Base-by-base conservation (phyloP, 92 coral and sea anemone genomes). In the Porites divaricata region DNA sequence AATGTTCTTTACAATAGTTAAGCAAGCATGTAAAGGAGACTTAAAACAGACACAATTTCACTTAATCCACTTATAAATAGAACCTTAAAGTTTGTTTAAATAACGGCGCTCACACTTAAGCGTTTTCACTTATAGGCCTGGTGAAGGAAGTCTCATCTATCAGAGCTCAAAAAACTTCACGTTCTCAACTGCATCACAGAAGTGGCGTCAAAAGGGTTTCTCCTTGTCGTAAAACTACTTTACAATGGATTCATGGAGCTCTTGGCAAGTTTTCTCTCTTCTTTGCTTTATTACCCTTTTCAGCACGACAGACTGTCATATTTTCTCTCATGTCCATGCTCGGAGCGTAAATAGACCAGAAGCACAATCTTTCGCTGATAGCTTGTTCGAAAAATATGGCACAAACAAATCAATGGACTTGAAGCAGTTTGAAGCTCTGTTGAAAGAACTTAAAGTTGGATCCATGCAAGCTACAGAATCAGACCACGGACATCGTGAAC, bases 361-460 rank as follows among this genome's bases (percentile, higher is more conserved):
- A 1, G 85, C 95, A 4, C 70, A 73, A 28, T 79, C 83, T 58
- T 94, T 94, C 80, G 74, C 76, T 59, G 85, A 94, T 41, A 65
- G 76, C 57, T 57, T 94, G 75, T 94, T 94, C 75, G 74, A 77
- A 16, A 88, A 85, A n/a, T 94, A 91, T 79, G 98, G 98, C 35
- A 67, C 20, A n/a, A 92, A 89, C 74, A 94, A 89, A 21, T 81
- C 95, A 9, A 79, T 94, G 85, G 86, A 74, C 52, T 48, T 80
- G 24, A 65, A 57, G 54, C 84, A 92, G 89, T 92, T 94, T 63
- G 69, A 23, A 63, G 74, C 45, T 69, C 83, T 94, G 52, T 74
- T 94, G 51, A 28, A 70, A 63, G 86, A 88, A 45, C 76, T 94
- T 66, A 80, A 88, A 54, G 67, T 94, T 67, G 95, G 98, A 10